These are phyloP conservation scores for Oikopleura albicans DNA, from an alignment of 23 tunicate genomes.

Conservation along the genomic window DNA sequence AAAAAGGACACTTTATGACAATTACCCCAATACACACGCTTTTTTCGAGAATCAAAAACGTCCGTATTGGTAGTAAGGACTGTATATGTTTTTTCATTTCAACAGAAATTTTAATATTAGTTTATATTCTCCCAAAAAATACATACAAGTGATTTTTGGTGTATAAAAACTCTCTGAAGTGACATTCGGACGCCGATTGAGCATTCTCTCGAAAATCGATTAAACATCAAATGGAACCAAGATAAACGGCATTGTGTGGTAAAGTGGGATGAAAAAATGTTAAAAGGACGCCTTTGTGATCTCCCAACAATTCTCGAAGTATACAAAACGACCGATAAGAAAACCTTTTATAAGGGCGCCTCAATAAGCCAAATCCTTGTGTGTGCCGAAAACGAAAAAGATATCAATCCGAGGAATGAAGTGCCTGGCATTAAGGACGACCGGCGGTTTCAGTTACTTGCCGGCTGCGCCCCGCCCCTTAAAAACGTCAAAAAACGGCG, in stretches of 20 bases:
- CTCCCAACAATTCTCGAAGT: neutral
- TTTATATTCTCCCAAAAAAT: too few relatives aligned
- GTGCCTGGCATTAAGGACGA: neutral
- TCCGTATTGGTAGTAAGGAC: too few relatives aligned
- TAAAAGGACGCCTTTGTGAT: neutral
- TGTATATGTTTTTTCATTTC: too few relatives aligned
- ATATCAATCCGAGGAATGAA: neutral
- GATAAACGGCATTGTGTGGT: neutral
- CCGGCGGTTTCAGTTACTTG: neutral
- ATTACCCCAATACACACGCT: too few relatives aligned
- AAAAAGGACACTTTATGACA: too few relatives aligned
- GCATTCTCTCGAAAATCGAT: neutral
- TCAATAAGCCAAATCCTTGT: neutral
- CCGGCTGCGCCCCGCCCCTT: neutral
- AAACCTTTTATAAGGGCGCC: neutral
- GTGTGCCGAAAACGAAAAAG: neutral
- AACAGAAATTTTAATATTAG: too few relatives aligned
- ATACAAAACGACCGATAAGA: constrained; percentile 2
- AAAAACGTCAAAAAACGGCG: constrained; percentile 9
- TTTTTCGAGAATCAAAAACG: too few relatives aligned
- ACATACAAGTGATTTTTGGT: too few relatives aligned
- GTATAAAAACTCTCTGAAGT: too few relatives aligned
- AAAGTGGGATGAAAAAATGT: neutral
- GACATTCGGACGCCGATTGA: neutral
- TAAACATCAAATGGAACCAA: neutral